Percentiles rank a stretch among this genome's conserved stretches.
These are phyloP conservation scores for Neomorphus geoffroyi DNA, from an alignment of 2,797 vertebrate genomes.

Conservation along the genomic window DNA sequence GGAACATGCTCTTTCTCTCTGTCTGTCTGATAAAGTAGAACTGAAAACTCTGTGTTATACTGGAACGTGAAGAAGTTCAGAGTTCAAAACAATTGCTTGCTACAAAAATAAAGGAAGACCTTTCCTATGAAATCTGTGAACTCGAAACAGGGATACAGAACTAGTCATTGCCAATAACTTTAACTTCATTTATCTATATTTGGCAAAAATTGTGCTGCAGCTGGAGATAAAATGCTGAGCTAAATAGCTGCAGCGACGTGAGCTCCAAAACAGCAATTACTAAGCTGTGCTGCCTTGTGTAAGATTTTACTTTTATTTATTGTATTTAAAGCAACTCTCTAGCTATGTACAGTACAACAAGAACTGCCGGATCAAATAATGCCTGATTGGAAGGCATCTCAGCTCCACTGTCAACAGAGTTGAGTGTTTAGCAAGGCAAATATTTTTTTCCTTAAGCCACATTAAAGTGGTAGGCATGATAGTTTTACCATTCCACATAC, in stretches of 20 bases:
- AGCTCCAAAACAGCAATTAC: constrained; percentile 81
- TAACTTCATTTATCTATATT: constrained; percentile 87
- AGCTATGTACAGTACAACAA: constrained; percentile 57
- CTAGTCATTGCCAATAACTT: constrained; percentile 79
- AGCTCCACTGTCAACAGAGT: background rate
- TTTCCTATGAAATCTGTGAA: constrained; percentile 75
- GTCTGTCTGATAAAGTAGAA: constrained; percentile 25
- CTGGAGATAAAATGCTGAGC: constrained; percentile 83
- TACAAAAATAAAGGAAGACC: constrained; percentile 62
- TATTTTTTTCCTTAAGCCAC: background rate
- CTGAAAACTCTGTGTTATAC: constrained; percentile 1
- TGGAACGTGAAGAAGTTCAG: constrained; percentile 8
- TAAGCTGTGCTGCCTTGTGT: constrained; percentile 72
- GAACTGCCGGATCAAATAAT: constrained; percentile 47
- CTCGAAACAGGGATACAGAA: constrained; percentile 76
- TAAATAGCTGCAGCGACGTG: constrained; percentile 77
- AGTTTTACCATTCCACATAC: background rate
- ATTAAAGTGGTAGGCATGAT: background rate
- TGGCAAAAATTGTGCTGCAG: constrained; percentile 85
- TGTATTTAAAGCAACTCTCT: constrained; percentile 72
- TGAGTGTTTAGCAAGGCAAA: background rate
- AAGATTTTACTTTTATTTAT: constrained; percentile 81
- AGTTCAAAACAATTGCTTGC: constrained; percentile 52
- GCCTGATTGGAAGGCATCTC: constrained; percentile 9
- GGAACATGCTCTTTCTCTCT: background rate